Evolutionary conservation across 2,888 invertebrate genomes (phyloP).

Genomic region (Catocala fraxini): DNA sequence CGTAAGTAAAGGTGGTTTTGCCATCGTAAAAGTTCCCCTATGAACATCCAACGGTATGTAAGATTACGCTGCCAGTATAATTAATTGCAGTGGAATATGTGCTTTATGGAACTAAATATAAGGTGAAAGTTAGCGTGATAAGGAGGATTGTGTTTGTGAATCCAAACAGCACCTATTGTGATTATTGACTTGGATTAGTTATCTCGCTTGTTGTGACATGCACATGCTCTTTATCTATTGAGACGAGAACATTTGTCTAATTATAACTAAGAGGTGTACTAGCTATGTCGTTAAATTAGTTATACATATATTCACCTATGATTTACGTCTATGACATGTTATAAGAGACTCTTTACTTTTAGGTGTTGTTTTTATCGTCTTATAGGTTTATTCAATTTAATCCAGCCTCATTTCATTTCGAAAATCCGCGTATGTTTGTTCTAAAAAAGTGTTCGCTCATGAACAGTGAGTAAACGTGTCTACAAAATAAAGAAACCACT

Average conservation of each 20-base stretch:
- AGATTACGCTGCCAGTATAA: constrained; percentile 45
- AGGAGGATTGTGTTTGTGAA: constrained; percentile 42
- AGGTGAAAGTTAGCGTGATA: constrained; percentile 35
- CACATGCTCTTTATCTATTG: constrained; percentile 57
- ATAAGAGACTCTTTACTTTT: not conserved
- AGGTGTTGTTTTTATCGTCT: not conserved
- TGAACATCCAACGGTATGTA: constrained; percentile 61
- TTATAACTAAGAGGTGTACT: constrained; percentile 25
- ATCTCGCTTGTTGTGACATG: constrained; percentile 59
- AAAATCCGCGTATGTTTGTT: constrained; percentile 36
- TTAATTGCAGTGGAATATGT: constrained; percentile 37
- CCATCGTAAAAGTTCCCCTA: constrained; percentile 72
- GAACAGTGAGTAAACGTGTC: constrained; percentile 62
- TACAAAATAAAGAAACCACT: constrained; percentile 70
- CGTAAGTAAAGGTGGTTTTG: constrained; percentile 69
- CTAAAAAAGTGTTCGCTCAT: constrained; percentile 45
- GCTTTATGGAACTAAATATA: constrained; percentile 37
- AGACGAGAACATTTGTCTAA: constrained; percentile 37
- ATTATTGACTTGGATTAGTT: constrained; percentile 69
- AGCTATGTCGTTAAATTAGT: not conserved
- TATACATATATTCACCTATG: not conserved
- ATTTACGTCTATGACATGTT: not conserved
- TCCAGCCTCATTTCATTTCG: constrained; percentile 26
- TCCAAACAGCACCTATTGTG: constrained; percentile 58
- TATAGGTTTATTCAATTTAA: constrained; percentile 12